phyloP scores from a whole-genome alignment of 2,113 vertebrate species.

The Ploceus nigricollis region DNA sequence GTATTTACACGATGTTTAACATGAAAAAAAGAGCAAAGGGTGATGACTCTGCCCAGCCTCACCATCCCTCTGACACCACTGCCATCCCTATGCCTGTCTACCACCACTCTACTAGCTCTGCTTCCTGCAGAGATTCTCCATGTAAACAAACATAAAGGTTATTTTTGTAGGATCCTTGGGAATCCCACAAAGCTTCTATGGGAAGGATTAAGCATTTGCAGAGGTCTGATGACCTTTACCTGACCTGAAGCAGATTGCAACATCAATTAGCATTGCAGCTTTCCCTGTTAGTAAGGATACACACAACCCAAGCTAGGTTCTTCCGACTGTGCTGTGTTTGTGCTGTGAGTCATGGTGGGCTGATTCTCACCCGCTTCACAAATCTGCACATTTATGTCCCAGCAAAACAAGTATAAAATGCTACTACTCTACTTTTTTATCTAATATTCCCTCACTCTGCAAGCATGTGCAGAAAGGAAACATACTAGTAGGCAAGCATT shows the following conservation, averaged over 20 bases:
- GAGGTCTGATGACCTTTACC: conserved; percentile 22
- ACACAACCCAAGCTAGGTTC: not conserved
- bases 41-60: not conserved
- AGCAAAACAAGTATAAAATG: not conserved
- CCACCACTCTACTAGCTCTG: not conserved
- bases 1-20: not conserved
- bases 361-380: not conserved
- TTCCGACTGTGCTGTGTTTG: not conserved
- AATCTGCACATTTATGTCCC: not conserved
- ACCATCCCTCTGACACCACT: not conserved
- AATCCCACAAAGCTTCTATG: not conserved
- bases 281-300: conserved; percentile 9
- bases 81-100: not conserved
- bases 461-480: not conserved
- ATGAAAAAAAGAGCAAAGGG: not conserved
- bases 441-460: not conserved
- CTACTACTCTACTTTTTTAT: not conserved
- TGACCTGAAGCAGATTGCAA: conserved; percentile 1
- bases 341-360: not conserved
- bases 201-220: conserved; percentile 1
- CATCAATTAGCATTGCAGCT: conserved; percentile 18
- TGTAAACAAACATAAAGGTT: not conserved
- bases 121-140: not conserved
- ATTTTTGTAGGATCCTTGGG: not conserved
- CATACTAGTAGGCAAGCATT: not conserved